Conservation (phyloP, 2,797 vertebrate genomes). For the Galagoides demidoff region DNA sequence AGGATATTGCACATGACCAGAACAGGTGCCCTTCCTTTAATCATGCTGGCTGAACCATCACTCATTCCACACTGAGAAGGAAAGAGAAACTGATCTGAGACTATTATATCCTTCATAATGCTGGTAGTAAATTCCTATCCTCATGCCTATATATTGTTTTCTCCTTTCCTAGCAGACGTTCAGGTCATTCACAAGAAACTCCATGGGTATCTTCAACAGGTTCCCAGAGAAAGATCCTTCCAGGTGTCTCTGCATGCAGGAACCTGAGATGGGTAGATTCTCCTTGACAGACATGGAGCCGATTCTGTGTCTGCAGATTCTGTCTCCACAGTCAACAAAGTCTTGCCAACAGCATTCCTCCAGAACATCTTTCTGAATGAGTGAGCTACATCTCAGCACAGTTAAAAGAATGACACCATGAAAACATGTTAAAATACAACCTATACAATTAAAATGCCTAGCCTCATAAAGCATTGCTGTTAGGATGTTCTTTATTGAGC, state of each 20-base stretch:
- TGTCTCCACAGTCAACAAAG: neutral
- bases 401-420: neutral
- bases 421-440: neutral
- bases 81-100: neutral
- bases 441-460: slow-evolving; percentile 17
- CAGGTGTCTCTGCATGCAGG: neutral
- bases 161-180: neutral
- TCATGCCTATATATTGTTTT: neutral
- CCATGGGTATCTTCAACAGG: neutral
- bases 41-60: neutral
- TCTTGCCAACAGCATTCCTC: neutral
- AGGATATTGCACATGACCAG: neutral
- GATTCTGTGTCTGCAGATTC: neutral
- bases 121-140: neutral
- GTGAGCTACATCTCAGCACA: neutral
- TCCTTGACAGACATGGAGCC: neutral
- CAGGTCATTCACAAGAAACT: neutral
- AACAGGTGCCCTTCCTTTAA: neutral
- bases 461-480: neutral
- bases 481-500: neutral
- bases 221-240: neutral
- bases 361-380: neutral
- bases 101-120: neutral
- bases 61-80: accelerated
- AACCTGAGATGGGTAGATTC: neutral